Base-by-base conservation (phyloP, 1,140 invertebrate species). In the Trissolcus basalis region DNA sequence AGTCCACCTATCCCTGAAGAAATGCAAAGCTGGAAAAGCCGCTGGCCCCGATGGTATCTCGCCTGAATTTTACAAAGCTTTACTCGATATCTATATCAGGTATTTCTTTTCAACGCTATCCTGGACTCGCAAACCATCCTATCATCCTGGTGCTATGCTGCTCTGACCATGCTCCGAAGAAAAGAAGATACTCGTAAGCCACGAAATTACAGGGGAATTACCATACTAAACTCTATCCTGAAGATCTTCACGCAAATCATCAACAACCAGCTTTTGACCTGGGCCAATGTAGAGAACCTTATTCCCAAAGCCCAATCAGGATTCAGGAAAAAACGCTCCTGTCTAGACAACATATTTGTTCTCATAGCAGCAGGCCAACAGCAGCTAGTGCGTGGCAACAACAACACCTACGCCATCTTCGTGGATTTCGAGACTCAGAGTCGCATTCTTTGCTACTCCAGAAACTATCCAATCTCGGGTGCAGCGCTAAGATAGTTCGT, bases 301-400 rank as follows among this genome's bases (percentile, higher is more conserved):
- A 15, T 35, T 1, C 33, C 51, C 0, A 16, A 54, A 54, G 35
- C 19, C 35, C 51, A 54, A 54, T 16, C 33, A 9, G 51, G 51
- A 0, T 54, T 54, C 33, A 7, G 51, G 16, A 54, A 39, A 14
- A 39, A 13, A 1, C 32, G 33, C 14, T 39, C 9, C 13, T 54
- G 33, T 13, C 4, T 54, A 11, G 51, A 39, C 6, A 54, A 54
- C 11, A 39, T 54, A 8, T 39, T 36, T 39, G 12, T 16, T 0
- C 8, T 54, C 5, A 35, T 15, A 10, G 5, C 13, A 4, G 39
- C 27, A 12, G 11, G 10, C 9, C 51, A 54, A 8, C 12, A 16
- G 13, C 9, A 39, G 3, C 35, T 15, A 5, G 10, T 1, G 10
- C 51, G 11, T 4, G 16, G 15, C 5, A n/a, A 0, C 5, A 39